A percentile compares a stretch with the other conserved stretches of the same genome.
phyloP scores from a whole-genome alignment of 2,113 vertebrate genomes.

The Nycticebus coucang region DNA sequence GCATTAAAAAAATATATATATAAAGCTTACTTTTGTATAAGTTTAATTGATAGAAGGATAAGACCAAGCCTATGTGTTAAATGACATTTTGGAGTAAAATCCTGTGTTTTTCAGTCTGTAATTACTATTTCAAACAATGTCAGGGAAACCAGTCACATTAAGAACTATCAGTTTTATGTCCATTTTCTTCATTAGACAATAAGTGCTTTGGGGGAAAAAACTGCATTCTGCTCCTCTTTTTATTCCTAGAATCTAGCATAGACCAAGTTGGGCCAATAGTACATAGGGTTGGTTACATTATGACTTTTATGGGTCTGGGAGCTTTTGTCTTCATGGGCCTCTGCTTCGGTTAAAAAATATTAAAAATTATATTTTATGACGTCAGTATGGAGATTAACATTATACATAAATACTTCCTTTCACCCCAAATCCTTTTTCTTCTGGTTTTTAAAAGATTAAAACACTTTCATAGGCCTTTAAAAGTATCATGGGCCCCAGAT shows the following conservation, averaged over 20 bases:
- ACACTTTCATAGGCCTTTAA: neutral
- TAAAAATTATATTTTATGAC: slow-evolving; percentile 25
- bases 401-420: slow-evolving; percentile 13
- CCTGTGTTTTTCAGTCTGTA: neutral
- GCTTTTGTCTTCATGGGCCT: neutral
- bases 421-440: neutral
- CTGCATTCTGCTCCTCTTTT: neutral
- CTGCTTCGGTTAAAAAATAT: neutral
- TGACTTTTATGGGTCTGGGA: neutral
- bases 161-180: neutral
- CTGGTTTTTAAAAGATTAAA: slow-evolving; percentile 30
- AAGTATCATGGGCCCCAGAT: neutral
- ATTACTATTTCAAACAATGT: slow-evolving; percentile 48
- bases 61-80: neutral
- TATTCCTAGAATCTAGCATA: neutral
- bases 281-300: neutral
- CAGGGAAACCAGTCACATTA: neutral
- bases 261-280: neutral
- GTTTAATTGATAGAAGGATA: slow-evolving; percentile 1
- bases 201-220: neutral
- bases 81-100: neutral
- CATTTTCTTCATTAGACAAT: neutral
- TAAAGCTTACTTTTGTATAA: neutral
- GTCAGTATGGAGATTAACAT: neutral
- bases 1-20: neutral